A percentile compares a stretch with the other conserved stretches of the same genome.
These are phyloP conservation scores for Trachythela sp. DNA, from an alignment of 64 coral and sea anemone species.

Conservation along the genomic window DNA sequence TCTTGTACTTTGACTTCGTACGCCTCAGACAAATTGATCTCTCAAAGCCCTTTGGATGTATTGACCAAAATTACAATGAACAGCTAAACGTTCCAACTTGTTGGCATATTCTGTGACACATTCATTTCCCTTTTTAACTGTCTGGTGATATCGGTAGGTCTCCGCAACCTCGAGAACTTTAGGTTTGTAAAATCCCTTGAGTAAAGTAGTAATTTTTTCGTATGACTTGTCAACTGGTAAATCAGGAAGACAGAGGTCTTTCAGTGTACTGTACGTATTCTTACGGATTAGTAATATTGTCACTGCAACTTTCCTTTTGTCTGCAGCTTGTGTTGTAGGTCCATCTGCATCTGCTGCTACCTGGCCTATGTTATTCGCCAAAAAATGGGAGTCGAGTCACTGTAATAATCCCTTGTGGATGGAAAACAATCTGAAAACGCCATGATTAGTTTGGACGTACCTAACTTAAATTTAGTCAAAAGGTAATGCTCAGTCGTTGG, in stretches of 20 bases:
- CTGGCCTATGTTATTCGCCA: conserved; percentile 54
- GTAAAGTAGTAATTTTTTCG: conserved; percentile 36
- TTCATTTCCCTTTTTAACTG: conserved; percentile 53
- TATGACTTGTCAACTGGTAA: conserved; percentile 46
- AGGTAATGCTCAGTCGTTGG: no score
- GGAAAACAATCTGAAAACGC: no score
- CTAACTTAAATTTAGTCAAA: no score
- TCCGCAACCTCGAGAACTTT: conserved; percentile 66
- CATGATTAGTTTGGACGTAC: no score
- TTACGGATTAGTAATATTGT: conserved; percentile 55
- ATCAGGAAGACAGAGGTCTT: conserved; percentile 59
- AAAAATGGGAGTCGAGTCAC: conserved; percentile 30
- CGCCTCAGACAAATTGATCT: conserved; percentile 66
- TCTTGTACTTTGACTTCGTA: conserved; percentile 4
- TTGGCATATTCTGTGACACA: conserved; percentile 58
- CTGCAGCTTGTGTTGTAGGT: conserved; percentile 28
- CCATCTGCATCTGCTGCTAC: conserved; percentile 33
- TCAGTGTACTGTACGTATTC: conserved; percentile 40
- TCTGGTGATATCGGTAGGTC: conserved; percentile 57
- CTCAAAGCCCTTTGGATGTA: conserved; percentile 48
- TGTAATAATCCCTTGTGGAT: not conserved
- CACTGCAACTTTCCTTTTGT: conserved; percentile 52
- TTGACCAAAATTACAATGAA: conserved; percentile 59
- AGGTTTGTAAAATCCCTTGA: conserved; percentile 47
- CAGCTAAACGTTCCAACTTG: conserved; percentile 43